These are phyloP conservation scores for Stegana nigrithorax DNA, from an alignment of 2,888 invertebrate genomes.

Conservation along the genomic window DNA sequence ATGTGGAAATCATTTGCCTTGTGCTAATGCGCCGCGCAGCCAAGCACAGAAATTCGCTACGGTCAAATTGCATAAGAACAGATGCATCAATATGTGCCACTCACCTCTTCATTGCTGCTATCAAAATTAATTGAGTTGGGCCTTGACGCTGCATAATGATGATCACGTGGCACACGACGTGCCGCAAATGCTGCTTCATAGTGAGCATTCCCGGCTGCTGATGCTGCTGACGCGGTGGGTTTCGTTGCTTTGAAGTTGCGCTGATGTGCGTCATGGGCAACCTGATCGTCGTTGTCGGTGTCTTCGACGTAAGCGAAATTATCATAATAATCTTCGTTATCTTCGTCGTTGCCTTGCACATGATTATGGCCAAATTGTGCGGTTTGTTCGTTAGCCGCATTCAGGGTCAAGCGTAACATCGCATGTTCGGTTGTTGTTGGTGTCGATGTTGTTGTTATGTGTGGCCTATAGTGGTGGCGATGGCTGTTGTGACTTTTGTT, in stretches of 20 bases:
- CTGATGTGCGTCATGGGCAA: constrained; percentile 1
- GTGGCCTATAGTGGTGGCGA: neutral
- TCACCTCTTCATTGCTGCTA: constrained; percentile 13
- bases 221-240: neutral
- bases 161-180: constrained; percentile 26
- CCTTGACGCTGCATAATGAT: constrained; percentile 10
- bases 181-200: neutral
- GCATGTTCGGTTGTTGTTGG: neutral
- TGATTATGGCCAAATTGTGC: constrained; percentile 8
- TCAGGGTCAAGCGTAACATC: constrained; percentile 5
- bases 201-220: neutral
- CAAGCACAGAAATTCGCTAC: too few relatives aligned
- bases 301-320: constrained; percentile 32
- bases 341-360: constrained; percentile 11
- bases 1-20: too few relatives aligned
- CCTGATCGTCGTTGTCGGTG: constrained; percentile 29
- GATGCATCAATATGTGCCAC: too few relatives aligned
- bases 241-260: neutral
- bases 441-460: constrained; percentile 8
- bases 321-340: constrained; percentile 31
- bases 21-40: too few relatives aligned
- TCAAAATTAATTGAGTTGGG: constrained; percentile 7
- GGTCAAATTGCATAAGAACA: too few relatives aligned
- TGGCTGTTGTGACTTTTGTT: constrained; percentile 10
- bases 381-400: constrained; percentile 23